Percentiles rank a stretch among this genome's conserved stretches.
phyloP scores from a whole-genome alignment of 2,797 vertebrate species.

The Lagorchestes hirsutus region DNA sequence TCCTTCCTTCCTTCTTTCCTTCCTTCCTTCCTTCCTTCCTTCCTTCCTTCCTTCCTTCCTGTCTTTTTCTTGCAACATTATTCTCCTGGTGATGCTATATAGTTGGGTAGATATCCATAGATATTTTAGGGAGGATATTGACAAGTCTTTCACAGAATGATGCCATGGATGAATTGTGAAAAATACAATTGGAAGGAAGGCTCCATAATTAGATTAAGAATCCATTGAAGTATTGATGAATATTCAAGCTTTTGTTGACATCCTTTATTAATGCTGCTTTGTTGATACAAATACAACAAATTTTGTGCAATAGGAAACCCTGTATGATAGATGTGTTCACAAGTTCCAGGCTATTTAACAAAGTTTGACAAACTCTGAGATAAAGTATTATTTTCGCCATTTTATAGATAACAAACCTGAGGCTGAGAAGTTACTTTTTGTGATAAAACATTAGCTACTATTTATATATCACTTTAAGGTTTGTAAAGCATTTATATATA shows the following conservation, averaged over 20 bases:
- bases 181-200: background rate
- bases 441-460: background rate
- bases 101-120: background rate
- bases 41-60: too few relatives aligned
- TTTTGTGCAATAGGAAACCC: background rate
- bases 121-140: background rate
- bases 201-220: background rate
- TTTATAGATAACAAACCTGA: background rate
- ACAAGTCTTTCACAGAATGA: constrained; percentile 5
- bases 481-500: background rate
- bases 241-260: constrained; percentile 1
- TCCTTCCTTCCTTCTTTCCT: too few relatives aligned
- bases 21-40: too few relatives aligned
- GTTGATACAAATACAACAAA: background rate
- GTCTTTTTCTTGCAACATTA: background rate
- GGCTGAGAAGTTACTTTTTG: background rate
- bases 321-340: background rate
- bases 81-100: background rate
- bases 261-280: background rate
- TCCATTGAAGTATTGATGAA: background rate
- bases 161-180: background rate
- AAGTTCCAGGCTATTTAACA: background rate
- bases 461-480: background rate
- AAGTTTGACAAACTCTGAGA: background rate
- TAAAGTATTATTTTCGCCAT: background rate